phyloP scores from a whole-genome alignment of 2,797 vertebrate genomes.

The Lagorchestes hirsutus region DNA sequence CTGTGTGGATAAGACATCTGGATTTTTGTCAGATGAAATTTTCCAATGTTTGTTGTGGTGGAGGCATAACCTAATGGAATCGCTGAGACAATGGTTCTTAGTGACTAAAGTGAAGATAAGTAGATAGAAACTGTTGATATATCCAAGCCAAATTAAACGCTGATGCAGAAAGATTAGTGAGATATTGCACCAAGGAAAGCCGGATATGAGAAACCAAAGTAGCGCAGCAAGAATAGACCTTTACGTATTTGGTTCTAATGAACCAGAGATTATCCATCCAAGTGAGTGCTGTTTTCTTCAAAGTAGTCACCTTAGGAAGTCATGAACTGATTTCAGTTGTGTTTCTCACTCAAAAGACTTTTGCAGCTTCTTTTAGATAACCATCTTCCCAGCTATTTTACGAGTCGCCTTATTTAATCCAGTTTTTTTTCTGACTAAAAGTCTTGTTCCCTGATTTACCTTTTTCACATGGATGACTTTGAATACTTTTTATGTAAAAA shows the following conservation, averaged over 20 bases:
- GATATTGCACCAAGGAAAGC: not conserved
- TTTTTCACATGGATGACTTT: not conserved
- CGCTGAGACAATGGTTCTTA: not conserved
- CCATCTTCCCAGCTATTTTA: not conserved
- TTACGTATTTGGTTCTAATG: not conserved
- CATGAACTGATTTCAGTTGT: not conserved
- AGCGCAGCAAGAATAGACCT: not conserved
- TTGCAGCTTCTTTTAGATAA: not conserved
- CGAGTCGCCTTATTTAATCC: not conserved
- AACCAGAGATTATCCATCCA: not conserved
- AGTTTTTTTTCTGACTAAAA: not conserved
- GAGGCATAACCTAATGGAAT: not conserved
- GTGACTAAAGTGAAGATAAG: not conserved
- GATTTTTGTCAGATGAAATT: not conserved
- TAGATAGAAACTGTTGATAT: slow-evolving; percentile 5
- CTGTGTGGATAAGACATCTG: not conserved
- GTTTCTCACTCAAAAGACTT: not conserved
- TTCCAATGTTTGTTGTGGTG: not conserved
- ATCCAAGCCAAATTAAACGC: not conserved
- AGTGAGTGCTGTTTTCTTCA: not conserved
- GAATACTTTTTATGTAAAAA: not conserved
- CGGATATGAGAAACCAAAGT: not conserved
- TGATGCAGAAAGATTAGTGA: not conserved
- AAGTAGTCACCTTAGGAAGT: not conserved
- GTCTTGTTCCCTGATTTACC: not conserved